A percentile compares a stretch with the other conserved stretches of the same genome.
These are phyloP conservation scores for Upupa epops DNA, from an alignment of 2,113 vertebrate genomes.

Conservation along the genomic window DNA sequence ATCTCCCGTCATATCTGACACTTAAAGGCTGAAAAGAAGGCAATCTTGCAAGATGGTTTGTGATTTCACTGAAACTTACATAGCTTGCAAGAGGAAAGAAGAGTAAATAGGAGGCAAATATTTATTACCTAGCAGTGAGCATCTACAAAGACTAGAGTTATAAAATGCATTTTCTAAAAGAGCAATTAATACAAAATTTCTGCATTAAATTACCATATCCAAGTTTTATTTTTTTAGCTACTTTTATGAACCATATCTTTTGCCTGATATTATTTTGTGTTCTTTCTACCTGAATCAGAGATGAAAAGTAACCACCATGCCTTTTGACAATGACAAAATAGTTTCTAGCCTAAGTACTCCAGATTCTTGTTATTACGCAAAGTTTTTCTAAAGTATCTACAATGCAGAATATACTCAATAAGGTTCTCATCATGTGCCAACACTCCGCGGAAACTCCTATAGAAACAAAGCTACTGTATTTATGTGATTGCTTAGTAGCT, in stretches of 20 bases:
- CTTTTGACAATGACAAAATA: not conserved
- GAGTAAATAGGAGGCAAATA: not conserved
- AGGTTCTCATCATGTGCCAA: rapidly evolving
- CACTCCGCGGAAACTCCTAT: not conserved
- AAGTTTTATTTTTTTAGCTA: not conserved
- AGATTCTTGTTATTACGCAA: not conserved
- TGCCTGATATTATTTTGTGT: not conserved
- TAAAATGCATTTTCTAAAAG: not conserved
- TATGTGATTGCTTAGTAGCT: not conserved
- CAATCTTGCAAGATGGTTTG: not conserved
- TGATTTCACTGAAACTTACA: not conserved
- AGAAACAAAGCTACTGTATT: not conserved
- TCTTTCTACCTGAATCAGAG: not conserved
- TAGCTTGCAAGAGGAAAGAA: not conserved
- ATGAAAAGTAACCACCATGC: not conserved
- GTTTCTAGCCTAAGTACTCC: not conserved
- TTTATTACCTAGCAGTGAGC: not conserved
- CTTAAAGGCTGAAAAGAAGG: not conserved
- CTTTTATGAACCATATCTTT: not conserved
- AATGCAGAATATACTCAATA: not conserved
- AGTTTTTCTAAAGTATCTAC: not conserved
- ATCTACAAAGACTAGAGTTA: not conserved
- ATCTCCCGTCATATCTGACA: not conserved
- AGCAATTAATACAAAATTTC: not conserved
- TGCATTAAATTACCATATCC: not conserved